Evolutionary conservation across 2,888 invertebrate genomes (phyloP), one percentile per base, ranked within the genome.

Genomic region (Eledona agricola): DNA sequence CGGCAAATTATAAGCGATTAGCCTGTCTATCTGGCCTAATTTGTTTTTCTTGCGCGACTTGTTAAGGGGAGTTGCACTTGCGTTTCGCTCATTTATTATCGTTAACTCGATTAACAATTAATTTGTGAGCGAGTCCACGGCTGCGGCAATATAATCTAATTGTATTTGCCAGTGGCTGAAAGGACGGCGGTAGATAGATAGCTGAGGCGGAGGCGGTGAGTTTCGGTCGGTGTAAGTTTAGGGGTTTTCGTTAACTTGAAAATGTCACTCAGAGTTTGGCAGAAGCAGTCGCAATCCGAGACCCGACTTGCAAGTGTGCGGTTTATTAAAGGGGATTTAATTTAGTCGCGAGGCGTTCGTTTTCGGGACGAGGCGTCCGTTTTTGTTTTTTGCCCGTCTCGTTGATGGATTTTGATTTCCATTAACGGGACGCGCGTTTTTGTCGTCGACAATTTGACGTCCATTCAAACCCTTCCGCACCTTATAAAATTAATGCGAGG

Each of bases 311-410:
- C 38, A n/a, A 57, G 51, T 51, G 51, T 57, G 65, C 57, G 64
- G 65, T 64, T 65, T 66, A 64, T 65, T 64, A 63, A 62, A 62
- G 59, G 57, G 25, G 62, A 63, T 65, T 64, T 65, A 64, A 64
- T 65, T 65, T 65, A 65, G 56, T 64, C 58, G 46, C 45, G 47
- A 29, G n/a, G n/a, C n/a, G n/a, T n/a, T n/a, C n/a, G n/a, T n/a
- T n/a, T n/a, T n/a, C n/a, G n/a, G n/a, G n/a, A n/a, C n/a, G n/a
- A n/a, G n/a, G n/a, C n/a, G n/a, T n/a, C n/a, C n/a, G n/a, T n/a
- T n/a, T n/a, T n/a, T n/a, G n/a, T n/a, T n/a, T n/a, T n/a, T n/a
- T n/a, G n/a, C n/a, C n/a, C n/a, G n/a, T n/a, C n/a, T n/a, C n/a
- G n/a, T n/a, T n/a, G n/a, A n/a, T n/a, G n/a, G n/a, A n/a, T n/a